A percentile compares a stretch with the other conserved stretches of the same genome.
phyloP scores from a whole-genome alignment of 1,140 invertebrate genomes.

The Ectropis grisescens region DNA sequence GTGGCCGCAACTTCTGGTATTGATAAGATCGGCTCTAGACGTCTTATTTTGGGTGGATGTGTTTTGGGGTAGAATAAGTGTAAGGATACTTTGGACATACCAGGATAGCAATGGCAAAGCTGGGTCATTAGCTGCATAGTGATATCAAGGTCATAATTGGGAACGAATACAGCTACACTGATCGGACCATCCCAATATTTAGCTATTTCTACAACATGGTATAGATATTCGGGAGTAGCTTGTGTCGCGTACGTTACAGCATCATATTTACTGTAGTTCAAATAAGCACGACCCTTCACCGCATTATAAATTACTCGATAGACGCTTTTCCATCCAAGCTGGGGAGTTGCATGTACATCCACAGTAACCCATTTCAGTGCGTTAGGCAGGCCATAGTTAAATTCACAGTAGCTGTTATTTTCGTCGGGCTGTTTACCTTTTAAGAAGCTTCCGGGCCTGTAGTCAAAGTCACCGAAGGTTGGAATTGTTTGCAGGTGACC shows the following conservation, averaged over 20 bases:
- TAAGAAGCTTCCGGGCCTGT: constrained; percentile 69
- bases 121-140: constrained; percentile 74
- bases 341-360: constrained; percentile 67
- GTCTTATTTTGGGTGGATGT: constrained; percentile 30
- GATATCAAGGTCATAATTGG: constrained; percentile 75
- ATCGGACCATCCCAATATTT: constrained; percentile 80
- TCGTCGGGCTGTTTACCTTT: constrained; percentile 52
- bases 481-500: constrained; percentile 15
- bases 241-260: constrained; percentile 80
- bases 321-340: constrained; percentile 68
- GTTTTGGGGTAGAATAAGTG: constrained; percentile 76
- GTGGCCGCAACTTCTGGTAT: constrained; percentile 24
- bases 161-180: constrained; percentile 80
- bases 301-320: constrained; percentile 79
- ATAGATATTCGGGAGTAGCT: constrained; percentile 80
- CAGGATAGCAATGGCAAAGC: constrained; percentile 74
- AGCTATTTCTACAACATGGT: constrained; percentile 78
- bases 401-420: constrained; percentile 74
- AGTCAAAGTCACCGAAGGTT: constrained; percentile 47
- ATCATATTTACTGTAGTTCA: constrained; percentile 41
- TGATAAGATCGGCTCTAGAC: constrained; percentile 10
- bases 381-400: constrained; percentile 74
- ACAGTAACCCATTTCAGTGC: constrained; percentile 64
- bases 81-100: constrained; percentile 78
- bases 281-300: constrained; percentile 50